phyloP scores from a whole-genome alignment of 2,888 invertebrate species.

The Boloria euphrosyne region DNA sequence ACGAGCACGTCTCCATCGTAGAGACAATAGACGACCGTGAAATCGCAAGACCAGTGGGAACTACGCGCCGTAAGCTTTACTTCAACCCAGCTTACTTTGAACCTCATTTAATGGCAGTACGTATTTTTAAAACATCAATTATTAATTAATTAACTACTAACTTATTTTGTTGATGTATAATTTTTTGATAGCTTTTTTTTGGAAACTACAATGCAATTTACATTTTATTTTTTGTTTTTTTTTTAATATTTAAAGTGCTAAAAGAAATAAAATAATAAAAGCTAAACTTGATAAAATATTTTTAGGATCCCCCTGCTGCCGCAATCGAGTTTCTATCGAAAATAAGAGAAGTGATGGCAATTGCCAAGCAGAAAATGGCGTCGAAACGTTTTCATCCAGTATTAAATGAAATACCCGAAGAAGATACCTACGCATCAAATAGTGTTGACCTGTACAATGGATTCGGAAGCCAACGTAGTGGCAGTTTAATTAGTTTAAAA shows the following conservation, averaged over 20 bases:
- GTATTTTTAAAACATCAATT: conserved; percentile 42
- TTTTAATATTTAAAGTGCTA: no score
- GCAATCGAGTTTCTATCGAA: conserved; percentile 94
- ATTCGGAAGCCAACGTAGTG: conserved; percentile 78
- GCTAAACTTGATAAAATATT: conserved; percentile 35
- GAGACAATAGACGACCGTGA: conserved; percentile 89
- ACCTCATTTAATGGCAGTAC: conserved; percentile 90
- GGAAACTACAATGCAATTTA: no score
- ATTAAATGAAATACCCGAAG: conserved; percentile 91
- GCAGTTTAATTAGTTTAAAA: conserved; percentile 82
- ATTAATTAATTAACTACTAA: not conserved
- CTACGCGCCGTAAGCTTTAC: conserved; percentile 89
- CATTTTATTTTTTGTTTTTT: no score
- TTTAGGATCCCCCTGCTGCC: conserved; percentile 94
- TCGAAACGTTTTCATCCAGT: conserved; percentile 90
- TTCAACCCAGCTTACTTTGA: conserved; percentile 97
- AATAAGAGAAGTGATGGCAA: conserved; percentile 94
- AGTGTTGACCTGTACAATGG: conserved; percentile 74
- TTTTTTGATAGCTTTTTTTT: not conserved
- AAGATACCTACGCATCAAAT: conserved; percentile 81
- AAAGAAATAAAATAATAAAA: no score
- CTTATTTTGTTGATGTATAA: conserved; percentile 35
- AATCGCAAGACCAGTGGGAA: conserved; percentile 86
- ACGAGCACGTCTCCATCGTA: conserved; percentile 92
- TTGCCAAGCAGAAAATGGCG: conserved; percentile 94